These are phyloP conservation scores for Tadarida brasiliensis DNA, from an alignment of 2,797 vertebrate species.

Conservation along the genomic window DNA sequence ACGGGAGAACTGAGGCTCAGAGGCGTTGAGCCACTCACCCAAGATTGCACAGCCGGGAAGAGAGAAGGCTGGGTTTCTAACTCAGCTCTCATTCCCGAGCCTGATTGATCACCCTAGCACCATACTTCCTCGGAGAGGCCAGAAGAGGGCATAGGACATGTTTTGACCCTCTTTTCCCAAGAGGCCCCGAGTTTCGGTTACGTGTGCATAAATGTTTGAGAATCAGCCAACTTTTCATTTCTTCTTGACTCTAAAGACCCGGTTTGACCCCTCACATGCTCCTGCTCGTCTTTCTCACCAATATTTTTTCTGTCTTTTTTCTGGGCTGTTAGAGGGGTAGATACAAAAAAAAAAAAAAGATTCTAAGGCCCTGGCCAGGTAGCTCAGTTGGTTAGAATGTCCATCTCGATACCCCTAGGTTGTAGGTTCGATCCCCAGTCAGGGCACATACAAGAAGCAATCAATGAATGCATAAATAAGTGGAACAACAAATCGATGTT, in stretches of 20 bases:
- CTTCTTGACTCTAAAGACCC: not conserved
- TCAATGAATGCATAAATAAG: not conserved
- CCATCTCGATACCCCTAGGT: not conserved
- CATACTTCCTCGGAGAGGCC: not conserved
- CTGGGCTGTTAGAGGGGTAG: not conserved
- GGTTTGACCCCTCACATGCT: not conserved
- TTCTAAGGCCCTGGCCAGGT: not conserved
- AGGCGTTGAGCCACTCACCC: not conserved
- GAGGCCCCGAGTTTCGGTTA: not conserved
- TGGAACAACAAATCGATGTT: not conserved
- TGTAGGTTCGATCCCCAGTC: not conserved
- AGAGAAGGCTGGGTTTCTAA: not conserved
- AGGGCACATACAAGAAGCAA: not conserved
- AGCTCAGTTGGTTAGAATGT: not conserved
- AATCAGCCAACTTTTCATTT: not conserved
- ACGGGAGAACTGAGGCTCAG: not conserved
- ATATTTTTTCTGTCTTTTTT: not conserved
- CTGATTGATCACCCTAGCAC: not conserved
- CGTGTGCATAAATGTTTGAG: not conserved
- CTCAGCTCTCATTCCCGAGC: not conserved
- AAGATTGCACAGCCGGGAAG: not conserved
- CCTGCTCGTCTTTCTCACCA: not conserved
- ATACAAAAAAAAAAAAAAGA: not conserved
- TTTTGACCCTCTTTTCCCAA: not conserved
- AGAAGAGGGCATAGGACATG: not conserved